A percentile compares a stretch with the other conserved stretches of the same genome.
These are phyloP conservation scores for Leucophenga montana DNA, from an alignment of 2,888 invertebrate genomes.

Conservation along the genomic window DNA sequence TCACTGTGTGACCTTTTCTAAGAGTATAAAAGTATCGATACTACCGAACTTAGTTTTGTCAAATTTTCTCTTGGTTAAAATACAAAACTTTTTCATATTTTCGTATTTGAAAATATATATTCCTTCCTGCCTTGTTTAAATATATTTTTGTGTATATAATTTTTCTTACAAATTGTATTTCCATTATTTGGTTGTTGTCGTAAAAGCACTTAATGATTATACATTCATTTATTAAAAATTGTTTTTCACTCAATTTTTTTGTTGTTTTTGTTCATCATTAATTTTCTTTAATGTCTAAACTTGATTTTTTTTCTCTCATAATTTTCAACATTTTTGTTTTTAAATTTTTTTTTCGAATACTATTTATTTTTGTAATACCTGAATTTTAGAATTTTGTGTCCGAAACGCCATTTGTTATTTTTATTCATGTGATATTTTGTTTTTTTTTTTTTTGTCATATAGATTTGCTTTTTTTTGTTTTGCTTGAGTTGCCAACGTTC, in stretches of 20 bases:
- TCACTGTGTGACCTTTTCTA: constrained; percentile 43
- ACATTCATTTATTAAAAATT: constrained; percentile 37
- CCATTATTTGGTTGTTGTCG: constrained; percentile 37
- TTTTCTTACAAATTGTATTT: constrained; percentile 41
- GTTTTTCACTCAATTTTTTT: too few relatives aligned
- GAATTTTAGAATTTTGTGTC: constrained; percentile 73
- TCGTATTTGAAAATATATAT: constrained; percentile 15
- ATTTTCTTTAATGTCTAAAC: constrained; percentile 51
- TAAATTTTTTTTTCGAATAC: constrained; percentile 20
- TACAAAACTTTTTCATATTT: constrained; percentile 25
- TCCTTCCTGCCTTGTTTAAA: too few relatives aligned
- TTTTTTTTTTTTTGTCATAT: constrained; percentile 8
- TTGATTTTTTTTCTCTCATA: constrained; percentile 44
- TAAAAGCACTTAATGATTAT: constrained; percentile 66
- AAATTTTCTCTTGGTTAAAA: constrained; percentile 17
- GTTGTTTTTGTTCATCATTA: constrained; percentile 25
- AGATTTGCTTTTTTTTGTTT: constrained; percentile 32
- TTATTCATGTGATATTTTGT: constrained; percentile 43
- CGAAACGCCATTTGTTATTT: constrained; percentile 65
- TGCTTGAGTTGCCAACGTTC: constrained; percentile 9
- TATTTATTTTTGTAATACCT: constrained; percentile 63
- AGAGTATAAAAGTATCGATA: constrained; percentile 54
- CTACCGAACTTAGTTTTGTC: constrained; percentile 9
- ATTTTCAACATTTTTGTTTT: constrained; percentile 49
- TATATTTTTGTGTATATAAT: neutral